Evolutionary conservation across 2,797 vertebrate genomes (phyloP).

Genomic region (Syndactyla subalaris): DNA sequence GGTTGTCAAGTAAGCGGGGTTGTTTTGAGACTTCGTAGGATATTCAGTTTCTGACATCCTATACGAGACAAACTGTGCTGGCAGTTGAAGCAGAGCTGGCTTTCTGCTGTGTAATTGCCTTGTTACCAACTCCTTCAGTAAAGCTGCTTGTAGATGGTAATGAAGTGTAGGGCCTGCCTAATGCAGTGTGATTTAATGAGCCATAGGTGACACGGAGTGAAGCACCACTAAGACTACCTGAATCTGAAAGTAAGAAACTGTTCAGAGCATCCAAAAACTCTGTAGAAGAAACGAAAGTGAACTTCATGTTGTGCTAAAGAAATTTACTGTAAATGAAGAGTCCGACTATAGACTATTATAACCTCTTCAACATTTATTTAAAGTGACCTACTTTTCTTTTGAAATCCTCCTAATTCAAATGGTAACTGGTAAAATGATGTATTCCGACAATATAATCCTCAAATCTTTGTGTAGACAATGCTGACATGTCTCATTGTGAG

Average conservation of each 20-base stretch:
- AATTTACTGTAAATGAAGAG: not conserved
- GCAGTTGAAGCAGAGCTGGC: not conserved
- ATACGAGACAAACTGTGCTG: not conserved
- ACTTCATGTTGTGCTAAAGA: not conserved
- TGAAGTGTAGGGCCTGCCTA: not conserved
- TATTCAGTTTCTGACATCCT: not conserved
- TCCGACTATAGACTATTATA: not conserved
- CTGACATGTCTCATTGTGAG: constrained; percentile 54
- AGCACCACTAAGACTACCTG: not conserved
- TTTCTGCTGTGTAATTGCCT: not conserved
- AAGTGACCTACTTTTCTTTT: constrained; percentile 31
- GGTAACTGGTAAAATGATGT: constrained; percentile 16
- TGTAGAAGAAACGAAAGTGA: not conserved
- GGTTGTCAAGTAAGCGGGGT: not conserved
- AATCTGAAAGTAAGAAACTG: not conserved
- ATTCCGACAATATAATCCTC: constrained; percentile 30
- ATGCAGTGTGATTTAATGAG: not conserved
- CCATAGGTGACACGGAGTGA: not conserved
- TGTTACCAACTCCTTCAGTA: not conserved
- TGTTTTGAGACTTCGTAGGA: not conserved
- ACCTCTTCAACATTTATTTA: not conserved
- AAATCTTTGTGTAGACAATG: constrained; percentile 47
- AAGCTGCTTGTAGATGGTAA: not conserved
- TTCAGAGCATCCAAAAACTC: not conserved
- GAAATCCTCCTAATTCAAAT: not conserved